Percentiles rank a stretch among this genome's conserved stretches.
Evolutionary conservation across 2,113 vertebrate species (phyloP).

Genomic region (Grantiella picta): DNA sequence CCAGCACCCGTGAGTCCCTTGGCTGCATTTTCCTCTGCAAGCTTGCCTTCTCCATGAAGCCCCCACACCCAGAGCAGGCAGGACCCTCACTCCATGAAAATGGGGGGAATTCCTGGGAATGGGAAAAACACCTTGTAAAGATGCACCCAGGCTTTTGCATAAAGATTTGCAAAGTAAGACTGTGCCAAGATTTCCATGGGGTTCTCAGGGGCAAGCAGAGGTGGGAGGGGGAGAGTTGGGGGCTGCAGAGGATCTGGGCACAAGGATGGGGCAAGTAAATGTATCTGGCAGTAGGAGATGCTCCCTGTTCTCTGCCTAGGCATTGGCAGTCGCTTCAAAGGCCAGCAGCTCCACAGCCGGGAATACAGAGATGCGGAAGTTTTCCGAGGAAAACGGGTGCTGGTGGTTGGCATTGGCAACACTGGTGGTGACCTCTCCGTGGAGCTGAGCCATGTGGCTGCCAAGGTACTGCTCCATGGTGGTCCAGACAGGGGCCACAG

Average conservation of each 20-base stretch:
- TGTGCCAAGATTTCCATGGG: neutral
- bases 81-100: neutral
- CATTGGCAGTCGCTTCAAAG: constrained; percentile 78
- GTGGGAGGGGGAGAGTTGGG: neutral
- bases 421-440: constrained; percentile 84
- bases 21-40: neutral
- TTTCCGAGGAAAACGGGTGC: constrained; percentile 78
- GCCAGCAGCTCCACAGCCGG: constrained; percentile 80
- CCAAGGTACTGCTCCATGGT: constrained; percentile 67
- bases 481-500: rapidly evolving
- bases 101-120: neutral
- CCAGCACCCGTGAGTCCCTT: neutral
- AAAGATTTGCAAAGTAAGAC: neutral
- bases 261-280: neutral
- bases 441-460: constrained; percentile 80
- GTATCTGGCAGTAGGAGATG: neutral
- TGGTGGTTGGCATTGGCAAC: constrained; percentile 87
- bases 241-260: neutral
- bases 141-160: neutral
- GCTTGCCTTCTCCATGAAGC: neutral
- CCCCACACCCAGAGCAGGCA: rapidly evolving
- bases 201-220: neutral
- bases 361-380: constrained; percentile 78
- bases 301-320: constrained; percentile 68
- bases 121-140: neutral